These are phyloP conservation scores for Caenorhabditis inopinata DNA, from an alignment of 1,140 invertebrate genomes.

Conservation along the genomic window DNA sequence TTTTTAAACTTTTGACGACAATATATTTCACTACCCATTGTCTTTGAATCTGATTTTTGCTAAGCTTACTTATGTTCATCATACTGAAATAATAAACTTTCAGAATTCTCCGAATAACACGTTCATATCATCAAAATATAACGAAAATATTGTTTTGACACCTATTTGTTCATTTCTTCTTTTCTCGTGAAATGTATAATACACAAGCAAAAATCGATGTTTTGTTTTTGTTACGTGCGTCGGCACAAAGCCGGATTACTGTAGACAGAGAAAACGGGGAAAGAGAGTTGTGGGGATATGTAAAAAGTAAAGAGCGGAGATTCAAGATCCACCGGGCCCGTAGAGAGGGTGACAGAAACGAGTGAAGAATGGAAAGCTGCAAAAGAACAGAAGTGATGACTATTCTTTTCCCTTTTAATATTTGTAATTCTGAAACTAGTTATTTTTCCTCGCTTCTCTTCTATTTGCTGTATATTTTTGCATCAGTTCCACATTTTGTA, in stretches of 20 bases:
- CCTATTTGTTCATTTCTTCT: background rate
- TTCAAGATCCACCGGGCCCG: background rate
- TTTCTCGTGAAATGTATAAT: background rate
- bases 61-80: background rate
- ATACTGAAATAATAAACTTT: too few relatives aligned
- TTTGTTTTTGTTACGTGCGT: background rate
- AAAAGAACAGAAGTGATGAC: too few relatives aligned
- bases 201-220: slow-evolving; percentile 1
- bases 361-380: background rate
- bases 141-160: background rate
- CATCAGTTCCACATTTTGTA: too few relatives aligned
- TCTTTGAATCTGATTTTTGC: too few relatives aligned
- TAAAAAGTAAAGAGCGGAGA: background rate
- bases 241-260: slow-evolving; percentile 28
- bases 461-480: background rate
- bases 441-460: background rate
- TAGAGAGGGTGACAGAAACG: background rate
- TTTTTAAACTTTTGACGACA: too few relatives aligned
- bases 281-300: slow-evolving; percentile 5
- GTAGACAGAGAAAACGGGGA: background rate
- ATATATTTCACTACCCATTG: too few relatives aligned
- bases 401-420: too few relatives aligned
- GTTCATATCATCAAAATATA: background rate
- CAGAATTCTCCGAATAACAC: too few relatives aligned
- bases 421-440: background rate